Evolutionary conservation across 2,797 vertebrate genomes (phyloP), one percentile per base, ranked within the genome.

Genomic region (Neosalanx taihuensis): DNA sequence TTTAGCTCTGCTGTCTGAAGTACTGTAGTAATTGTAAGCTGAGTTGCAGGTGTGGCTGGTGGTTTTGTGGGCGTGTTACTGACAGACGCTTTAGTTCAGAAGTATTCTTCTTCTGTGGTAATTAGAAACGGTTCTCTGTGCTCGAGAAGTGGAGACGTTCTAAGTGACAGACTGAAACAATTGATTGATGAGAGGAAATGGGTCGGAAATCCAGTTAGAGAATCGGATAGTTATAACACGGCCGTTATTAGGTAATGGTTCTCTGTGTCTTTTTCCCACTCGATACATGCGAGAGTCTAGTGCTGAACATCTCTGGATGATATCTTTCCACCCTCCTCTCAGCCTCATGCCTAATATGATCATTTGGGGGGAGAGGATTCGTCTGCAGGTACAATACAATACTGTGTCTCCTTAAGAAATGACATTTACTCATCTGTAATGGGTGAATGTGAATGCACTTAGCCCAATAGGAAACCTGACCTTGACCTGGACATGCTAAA

Each of bases 331-430:
- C 15, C n/a, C 64, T 51, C 84, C 75, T 87, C 70, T 74, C 83
- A 74, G 79, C 82, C 85, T 26, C 76, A 79, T 80, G 83, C 77
- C 76, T 89, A 90, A 89, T 82, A 60, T 70, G 81, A 89, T 91
- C 84, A 87, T 81, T 1, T 26, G 77, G 82, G 79, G 81, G 66
- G 70, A 75, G 74, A 56, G 65, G 59, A 70, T 80, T 69, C 78
- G 79, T 81, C 73, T 58, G 51, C 57, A 70, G 66, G 70, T 73
- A 69, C 83, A 81, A 73, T 84, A 80, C 80, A 82, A 41, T 41
- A 41, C 37, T 83, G 77, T 81, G 79, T 72, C 80, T 77, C 72
- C 15, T 63, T 68, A 77, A 76, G 84, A 78, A 75, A 86, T 81
- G 85, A 76, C 85, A 83, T 85, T 81, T 70, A 84, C 76, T 72